These are phyloP conservation scores for Ammodytes marinus DNA, from an alignment of 2,113 vertebrate species.

Conservation along the genomic window DNA sequence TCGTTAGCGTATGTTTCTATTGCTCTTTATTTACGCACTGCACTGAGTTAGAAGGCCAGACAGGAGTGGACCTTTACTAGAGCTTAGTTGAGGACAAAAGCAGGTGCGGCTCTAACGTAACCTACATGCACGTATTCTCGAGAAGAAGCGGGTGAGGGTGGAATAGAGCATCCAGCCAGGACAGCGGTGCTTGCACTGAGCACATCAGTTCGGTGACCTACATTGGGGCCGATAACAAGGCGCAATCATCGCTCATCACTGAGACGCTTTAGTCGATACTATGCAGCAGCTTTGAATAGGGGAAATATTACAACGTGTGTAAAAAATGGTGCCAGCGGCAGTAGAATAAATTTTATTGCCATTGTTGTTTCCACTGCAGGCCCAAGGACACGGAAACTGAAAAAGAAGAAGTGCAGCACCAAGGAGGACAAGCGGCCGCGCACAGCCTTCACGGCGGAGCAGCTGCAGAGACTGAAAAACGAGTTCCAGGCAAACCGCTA, in stretches of 20 bases:
- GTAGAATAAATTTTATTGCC: slow-evolving; percentile 73
- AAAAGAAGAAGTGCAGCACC: slow-evolving; percentile 94
- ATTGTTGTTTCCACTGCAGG: slow-evolving; percentile 90
- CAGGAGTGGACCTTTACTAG: too few species aligned
- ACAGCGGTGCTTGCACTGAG: not conserved
- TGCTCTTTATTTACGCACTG: too few species aligned
- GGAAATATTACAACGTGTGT: not conserved
- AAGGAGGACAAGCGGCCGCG: slow-evolving; percentile 94
- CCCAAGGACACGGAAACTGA: slow-evolving; percentile 97
- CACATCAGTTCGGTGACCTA: slow-evolving; percentile 31
- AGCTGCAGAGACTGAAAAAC: slow-evolving; percentile 93
- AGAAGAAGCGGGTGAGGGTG: too few species aligned
- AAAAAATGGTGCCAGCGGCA: not conserved
- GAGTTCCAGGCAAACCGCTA: slow-evolving; percentile 95
- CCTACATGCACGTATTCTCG: too few species aligned
- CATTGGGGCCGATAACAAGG: slow-evolving; percentile 31
- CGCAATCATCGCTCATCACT: slow-evolving; percentile 13
- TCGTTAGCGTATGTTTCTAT: too few species aligned
- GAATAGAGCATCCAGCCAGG: not conserved
- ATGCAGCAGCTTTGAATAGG: not conserved
- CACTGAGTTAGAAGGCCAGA: too few species aligned
- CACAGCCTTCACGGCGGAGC: slow-evolving; percentile 94
- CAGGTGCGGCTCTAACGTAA: too few species aligned
- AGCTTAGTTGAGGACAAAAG: too few species aligned
- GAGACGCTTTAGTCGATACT: not conserved